Conservation (phyloP, 2,113 vertebrate genomes). For the Connochaetes taurinus region DNA sequence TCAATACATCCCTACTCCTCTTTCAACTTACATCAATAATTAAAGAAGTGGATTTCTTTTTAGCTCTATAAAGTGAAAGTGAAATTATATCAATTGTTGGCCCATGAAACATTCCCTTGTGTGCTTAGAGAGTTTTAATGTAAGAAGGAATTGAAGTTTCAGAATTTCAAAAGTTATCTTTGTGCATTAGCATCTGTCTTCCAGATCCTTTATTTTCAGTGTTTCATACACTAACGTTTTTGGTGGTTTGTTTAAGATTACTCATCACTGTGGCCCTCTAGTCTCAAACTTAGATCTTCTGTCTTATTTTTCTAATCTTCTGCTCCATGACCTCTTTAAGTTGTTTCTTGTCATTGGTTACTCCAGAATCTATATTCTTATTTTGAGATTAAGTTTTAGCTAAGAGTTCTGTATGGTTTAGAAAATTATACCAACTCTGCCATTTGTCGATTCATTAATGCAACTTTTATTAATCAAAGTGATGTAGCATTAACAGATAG, state of each 20-base stretch:
- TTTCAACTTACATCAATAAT: neutral
- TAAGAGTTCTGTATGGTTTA: neutral
- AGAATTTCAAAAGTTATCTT: neutral
- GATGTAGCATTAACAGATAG: neutral
- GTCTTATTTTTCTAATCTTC: neutral
- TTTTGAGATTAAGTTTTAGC: neutral
- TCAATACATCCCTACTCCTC: neutral
- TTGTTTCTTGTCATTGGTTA: neutral
- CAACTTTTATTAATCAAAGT: neutral
- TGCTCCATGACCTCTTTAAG: neutral
- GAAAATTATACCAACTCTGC: neutral
- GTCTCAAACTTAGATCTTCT: neutral
- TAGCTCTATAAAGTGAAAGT: neutral
- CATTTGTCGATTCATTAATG: neutral
- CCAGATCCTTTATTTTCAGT: neutral
- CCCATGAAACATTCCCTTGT: neutral
- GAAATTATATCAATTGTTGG: neutral
- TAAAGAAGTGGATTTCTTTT: neutral
- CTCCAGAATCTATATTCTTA: neutral
- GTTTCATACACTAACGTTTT: neutral
- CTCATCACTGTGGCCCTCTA: neutral
- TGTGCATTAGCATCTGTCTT: neutral
- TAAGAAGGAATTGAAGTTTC: neutral
- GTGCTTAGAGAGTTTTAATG: neutral
- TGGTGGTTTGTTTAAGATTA: neutral